phyloP scores from a whole-genome alignment of 2,888 invertebrate genomes.

The Lamellibrachia satsuma region DNA sequence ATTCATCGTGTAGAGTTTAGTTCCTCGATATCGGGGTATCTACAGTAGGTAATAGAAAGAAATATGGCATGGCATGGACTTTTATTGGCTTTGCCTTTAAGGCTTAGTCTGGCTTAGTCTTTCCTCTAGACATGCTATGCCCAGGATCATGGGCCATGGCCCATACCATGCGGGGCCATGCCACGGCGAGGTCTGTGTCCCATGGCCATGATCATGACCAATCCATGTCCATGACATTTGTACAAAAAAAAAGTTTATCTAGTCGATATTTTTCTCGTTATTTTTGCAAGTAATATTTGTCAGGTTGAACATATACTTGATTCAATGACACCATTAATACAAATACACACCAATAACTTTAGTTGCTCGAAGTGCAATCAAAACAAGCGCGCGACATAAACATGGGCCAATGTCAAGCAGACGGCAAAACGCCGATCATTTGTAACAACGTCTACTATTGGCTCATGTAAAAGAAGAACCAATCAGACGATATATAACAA shows the following conservation, averaged over 20 bases:
- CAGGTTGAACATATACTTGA: not conserved
- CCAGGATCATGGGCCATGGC: too few relatives aligned
- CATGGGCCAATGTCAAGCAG: not conserved
- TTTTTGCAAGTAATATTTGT: not conserved
- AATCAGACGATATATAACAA: not conserved
- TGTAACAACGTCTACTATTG: conserved; percentile 4
- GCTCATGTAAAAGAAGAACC: not conserved
- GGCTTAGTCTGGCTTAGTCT: too few relatives aligned
- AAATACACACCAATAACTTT: not conserved
- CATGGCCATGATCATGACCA: too few relatives aligned
- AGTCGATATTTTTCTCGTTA: not conserved
- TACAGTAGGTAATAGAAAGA: too few relatives aligned
- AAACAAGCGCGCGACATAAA: not conserved
- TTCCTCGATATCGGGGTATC: too few relatives aligned
- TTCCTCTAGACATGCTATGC: too few relatives aligned
- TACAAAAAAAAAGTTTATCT: not conserved
- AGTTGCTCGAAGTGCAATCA: not conserved
- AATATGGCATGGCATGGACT: too few relatives aligned
- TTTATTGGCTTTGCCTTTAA: too few relatives aligned
- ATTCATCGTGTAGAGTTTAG: too few relatives aligned
- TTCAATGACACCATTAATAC: not conserved
- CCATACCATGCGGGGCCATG: too few relatives aligned
- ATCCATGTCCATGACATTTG: too few relatives aligned
- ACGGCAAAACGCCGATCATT: not conserved
- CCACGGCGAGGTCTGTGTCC: too few relatives aligned